Base-by-base conservation (phyloP, 2,888 invertebrate species). In the Dasysyrphus tricinctus region DNA sequence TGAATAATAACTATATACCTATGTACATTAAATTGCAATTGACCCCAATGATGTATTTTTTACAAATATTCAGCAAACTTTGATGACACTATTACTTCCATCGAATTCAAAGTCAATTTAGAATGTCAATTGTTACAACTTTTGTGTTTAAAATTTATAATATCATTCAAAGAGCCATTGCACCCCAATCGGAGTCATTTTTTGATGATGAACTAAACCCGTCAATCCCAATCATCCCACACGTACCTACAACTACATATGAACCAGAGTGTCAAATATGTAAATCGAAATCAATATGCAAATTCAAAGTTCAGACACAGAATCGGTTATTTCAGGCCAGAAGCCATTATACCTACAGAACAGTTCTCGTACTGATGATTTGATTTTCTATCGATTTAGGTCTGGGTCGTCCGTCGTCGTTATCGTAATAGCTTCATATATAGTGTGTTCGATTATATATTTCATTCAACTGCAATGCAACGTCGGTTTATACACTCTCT, bases 261-360 rank as follows among this genome's bases (percentile, higher is more conserved):
- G 24, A 24, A 24, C 24, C 1, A 24, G n/a, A 44, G 47, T 67
- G 49, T 67, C 47, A 32, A 37, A 69, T 57, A 77, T 70, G 72
- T 80, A 73, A 83, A 79, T 80, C 80, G 59, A 72, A 76, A 72
- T 72, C 51, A 76, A 75, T 67, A 84, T 80, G 84, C 72, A 84
- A 84, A 84, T 84, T 84, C 44, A 32, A 37, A 65, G 65, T 76
- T 74, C 83, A 83, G 74, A 75, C 83, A 83, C 61, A 44, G 70
- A 69, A 69, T 42, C 70, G 61, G 69, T 79, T 57, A 76, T 76
- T 76, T 56, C 56, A 72, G 75, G 72, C 72, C 76, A 72, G 42
- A 67, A 34, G 61, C 56, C 49, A 69, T 67, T 49, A 77, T n/a
- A n/a, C n/a, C n/a, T 42, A 54, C 32, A 44, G 34, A 24, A 47